Evolutionary conservation across 2,113 vertebrate species (phyloP).

Genomic region (Psilopogon haemacephalus): DNA sequence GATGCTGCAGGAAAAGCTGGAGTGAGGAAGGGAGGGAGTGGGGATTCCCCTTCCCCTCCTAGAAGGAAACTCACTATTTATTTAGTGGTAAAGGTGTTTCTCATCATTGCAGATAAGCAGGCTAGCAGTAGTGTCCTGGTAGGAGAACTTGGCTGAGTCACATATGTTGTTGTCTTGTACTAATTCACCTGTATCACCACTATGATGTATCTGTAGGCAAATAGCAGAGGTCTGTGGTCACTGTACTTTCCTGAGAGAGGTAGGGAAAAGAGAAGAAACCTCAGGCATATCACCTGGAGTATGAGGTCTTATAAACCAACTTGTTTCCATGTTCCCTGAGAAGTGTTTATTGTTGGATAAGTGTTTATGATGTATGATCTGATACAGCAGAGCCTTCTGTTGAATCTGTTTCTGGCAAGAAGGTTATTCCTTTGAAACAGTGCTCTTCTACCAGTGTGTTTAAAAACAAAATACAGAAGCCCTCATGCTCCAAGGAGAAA

Average conservation of each 20-base stretch:
- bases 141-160: background rate
- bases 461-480: background rate
- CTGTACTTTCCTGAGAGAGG: background rate
- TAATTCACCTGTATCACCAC: background rate
- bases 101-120: background rate
- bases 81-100: background rate
- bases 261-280: background rate
- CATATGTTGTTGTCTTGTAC: background rate
- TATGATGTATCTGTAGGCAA: background rate
- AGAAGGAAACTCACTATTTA: background rate
- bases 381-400: background rate
- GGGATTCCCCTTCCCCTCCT: slow-evolving; percentile 11
- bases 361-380: background rate
- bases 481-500: no score
- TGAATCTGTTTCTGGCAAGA: background rate
- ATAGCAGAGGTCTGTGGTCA: background rate
- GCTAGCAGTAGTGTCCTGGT: background rate
- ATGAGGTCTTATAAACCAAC: background rate
- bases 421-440: background rate
- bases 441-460: background rate
- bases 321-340: background rate
- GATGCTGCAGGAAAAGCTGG: background rate
- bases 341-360: background rate
- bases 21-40: background rate
- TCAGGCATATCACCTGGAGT: background rate